phyloP scores from a whole-genome alignment of 2,797 vertebrate genomes.

The Enteromius treurensis region DNA sequence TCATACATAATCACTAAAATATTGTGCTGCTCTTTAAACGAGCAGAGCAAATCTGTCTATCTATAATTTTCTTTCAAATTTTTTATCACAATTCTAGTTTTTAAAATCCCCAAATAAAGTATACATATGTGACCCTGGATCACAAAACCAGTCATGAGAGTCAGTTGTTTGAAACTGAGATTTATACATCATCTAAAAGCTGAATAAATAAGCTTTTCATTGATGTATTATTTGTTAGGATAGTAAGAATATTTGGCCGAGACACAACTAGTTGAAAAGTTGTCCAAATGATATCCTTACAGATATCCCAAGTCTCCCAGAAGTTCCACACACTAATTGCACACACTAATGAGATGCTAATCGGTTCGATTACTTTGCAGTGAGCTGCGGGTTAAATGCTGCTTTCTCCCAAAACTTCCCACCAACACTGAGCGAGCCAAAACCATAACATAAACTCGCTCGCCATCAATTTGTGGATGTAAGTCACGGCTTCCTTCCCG shows the following conservation, averaged over 20 bases:
- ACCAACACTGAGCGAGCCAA: slow-evolving; percentile 31
- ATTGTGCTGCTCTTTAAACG: neutral
- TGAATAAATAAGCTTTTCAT: neutral
- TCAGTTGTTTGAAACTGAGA: too few relatives aligned
- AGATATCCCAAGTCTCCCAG: too few relatives aligned
- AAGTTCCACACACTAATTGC: slow-evolving; percentile 40
- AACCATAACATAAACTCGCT: slow-evolving; percentile 21
- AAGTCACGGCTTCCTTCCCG: neutral
- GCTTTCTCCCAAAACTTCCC: neutral
- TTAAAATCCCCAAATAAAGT: neutral
- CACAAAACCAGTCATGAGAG: too few relatives aligned
- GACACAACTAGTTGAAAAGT: neutral
- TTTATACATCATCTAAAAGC: too few relatives aligned
- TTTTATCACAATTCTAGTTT: neutral
- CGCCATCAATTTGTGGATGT: slow-evolving; percentile 24
- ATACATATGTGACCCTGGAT: too few relatives aligned
- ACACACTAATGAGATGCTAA: slow-evolving; percentile 85
- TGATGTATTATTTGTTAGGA: neutral
- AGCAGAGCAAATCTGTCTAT: neutral
- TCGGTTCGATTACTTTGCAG: slow-evolving; percentile 86
- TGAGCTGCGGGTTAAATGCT: slow-evolving; percentile 61
- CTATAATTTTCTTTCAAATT: neutral
- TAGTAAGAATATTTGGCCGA: neutral
- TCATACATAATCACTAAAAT: neutral
- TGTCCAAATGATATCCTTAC: too few relatives aligned